phyloP scores from a whole-genome alignment of 2,113 vertebrate species.

The Amblyornis subalaris region DNA sequence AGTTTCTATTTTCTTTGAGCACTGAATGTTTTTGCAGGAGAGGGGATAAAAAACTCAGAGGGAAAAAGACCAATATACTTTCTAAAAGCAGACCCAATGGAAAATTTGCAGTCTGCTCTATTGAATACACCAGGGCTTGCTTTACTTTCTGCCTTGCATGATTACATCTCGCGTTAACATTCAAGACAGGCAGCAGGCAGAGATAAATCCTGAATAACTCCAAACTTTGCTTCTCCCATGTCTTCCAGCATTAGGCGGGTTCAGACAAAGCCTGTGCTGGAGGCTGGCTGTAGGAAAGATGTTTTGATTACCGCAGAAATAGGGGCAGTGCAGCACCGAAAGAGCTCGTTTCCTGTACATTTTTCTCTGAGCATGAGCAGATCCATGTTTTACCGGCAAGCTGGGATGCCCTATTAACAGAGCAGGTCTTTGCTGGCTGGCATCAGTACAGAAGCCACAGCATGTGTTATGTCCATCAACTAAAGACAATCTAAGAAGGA shows the following conservation, averaged over 20 bases:
- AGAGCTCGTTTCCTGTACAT: rapidly evolving
- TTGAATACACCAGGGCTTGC: not conserved
- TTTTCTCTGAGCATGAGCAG: not conserved
- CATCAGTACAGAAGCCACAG: not conserved
- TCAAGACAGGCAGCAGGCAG: not conserved
- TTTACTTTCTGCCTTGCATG: not conserved
- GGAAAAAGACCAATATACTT: not conserved
- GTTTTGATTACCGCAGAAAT: not conserved
- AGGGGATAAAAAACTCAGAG: rapidly evolving
- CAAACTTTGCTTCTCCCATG: conserved; percentile 9
- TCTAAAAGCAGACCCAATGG: not conserved
- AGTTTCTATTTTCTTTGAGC: not conserved
- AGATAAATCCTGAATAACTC: not conserved
- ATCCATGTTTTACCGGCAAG: not conserved
- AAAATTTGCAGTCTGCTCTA: not conserved
- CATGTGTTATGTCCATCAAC: not conserved
- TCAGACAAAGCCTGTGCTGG: not conserved
- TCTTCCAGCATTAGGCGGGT: not conserved
- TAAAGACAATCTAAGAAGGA: not conserved
- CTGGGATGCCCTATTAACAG: not conserved
- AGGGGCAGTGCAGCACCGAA: not conserved
- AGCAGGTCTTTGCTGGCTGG: not conserved
- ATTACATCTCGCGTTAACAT: not conserved
- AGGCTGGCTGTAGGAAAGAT: not conserved
- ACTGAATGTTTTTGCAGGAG: not conserved